Percentiles rank a stretch among this genome's conserved stretches.
These are phyloP conservation scores for Entelurus aequoreus DNA, from an alignment of 2,113 vertebrate species.

Conservation along the genomic window DNA sequence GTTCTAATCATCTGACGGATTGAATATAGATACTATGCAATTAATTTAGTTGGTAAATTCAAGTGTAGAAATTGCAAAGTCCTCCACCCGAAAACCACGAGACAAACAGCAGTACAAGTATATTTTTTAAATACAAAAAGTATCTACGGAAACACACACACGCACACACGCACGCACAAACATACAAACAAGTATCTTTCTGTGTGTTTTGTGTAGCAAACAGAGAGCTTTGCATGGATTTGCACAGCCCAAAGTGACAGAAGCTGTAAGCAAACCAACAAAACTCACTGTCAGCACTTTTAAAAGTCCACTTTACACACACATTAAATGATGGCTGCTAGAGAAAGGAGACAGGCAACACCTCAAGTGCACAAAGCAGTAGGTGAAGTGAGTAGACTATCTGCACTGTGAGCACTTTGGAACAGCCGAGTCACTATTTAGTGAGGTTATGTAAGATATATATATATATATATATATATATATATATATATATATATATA, in stretches of 20 bases:
- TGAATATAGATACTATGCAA: conserved; percentile 98
- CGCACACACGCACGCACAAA: not conserved
- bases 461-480: too few relatives aligned
- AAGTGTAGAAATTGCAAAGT: conserved; percentile 89
- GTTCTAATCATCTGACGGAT: conserved; percentile 79
- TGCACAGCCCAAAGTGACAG: conserved; percentile 79
- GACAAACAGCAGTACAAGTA: conserved; percentile 58
- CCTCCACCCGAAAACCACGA: conserved; percentile 94
- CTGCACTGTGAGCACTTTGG: conserved; percentile 99
- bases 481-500: too few relatives aligned
- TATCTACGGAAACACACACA: too few relatives aligned
- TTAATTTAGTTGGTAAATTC: conserved; percentile 69
- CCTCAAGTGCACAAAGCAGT: conserved; percentile 96
- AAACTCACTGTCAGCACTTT: conserved; percentile 79
- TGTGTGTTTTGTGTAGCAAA: conserved; percentile 43
- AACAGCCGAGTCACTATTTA: conserved; percentile 74
- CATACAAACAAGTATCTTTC: not conserved
- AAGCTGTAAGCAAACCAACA: conserved; percentile 96
- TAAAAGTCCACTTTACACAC: not conserved
- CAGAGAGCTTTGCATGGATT: conserved; percentile 95
- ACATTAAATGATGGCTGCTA: not conserved
- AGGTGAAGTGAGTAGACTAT: conserved; percentile 81
- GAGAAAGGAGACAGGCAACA: conserved; percentile 74
- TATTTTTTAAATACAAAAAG: not conserved
- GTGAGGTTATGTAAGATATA: too few relatives aligned